These are phyloP conservation scores for Progne subis DNA, from an alignment of 2,113 vertebrate genomes.

Conservation along the genomic window DNA sequence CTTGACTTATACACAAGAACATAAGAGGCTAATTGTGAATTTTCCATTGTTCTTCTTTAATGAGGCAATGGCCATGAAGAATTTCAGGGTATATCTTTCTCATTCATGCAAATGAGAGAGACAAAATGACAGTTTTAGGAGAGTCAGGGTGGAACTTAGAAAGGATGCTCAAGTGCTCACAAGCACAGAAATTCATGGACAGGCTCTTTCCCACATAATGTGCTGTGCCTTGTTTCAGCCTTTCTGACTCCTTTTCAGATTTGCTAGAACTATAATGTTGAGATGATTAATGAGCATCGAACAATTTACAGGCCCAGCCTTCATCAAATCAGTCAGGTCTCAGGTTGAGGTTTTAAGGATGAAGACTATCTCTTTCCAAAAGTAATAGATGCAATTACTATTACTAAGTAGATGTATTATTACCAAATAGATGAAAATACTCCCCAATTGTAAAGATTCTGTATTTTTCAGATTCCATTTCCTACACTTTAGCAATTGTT, in stretches of 20 bases:
- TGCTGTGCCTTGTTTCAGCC: background rate
- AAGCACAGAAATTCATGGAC: background rate
- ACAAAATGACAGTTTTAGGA: background rate
- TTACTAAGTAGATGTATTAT: background rate
- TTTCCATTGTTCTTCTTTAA: background rate
- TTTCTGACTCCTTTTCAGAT: background rate
- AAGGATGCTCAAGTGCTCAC: background rate
- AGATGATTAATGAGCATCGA: background rate
- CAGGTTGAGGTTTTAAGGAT: background rate
- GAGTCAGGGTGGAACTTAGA: background rate
- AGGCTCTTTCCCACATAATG: background rate
- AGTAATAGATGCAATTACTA: background rate
- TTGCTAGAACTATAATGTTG: background rate
- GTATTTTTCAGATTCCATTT: background rate
- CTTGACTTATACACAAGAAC: background rate
- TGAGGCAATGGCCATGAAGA: background rate
- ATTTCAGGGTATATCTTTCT: background rate
- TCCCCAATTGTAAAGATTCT: background rate
- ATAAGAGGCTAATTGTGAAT: background rate
- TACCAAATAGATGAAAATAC: background rate
- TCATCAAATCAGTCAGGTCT: background rate
- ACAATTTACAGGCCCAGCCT: background rate
- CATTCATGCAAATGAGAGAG: background rate
- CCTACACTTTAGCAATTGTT: background rate
- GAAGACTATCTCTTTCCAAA: background rate